phyloP scores from a whole-genome alignment of 2,888 invertebrate species.

The Agriopis leucophaearia region DNA sequence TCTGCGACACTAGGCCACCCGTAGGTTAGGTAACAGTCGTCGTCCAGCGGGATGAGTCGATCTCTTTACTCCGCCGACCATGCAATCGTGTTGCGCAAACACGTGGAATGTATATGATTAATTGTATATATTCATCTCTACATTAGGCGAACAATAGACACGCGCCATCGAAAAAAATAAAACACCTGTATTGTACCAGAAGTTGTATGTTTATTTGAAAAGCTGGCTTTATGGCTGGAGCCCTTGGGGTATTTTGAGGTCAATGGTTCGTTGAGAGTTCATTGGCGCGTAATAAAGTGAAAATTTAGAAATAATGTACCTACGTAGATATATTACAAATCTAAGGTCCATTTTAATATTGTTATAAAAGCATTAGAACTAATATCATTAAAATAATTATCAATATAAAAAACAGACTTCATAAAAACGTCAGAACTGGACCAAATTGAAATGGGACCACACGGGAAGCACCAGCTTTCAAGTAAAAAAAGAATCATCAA shows the following conservation, averaged over 20 bases:
- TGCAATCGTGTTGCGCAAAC: constrained; percentile 58
- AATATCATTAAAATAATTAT: too few species aligned
- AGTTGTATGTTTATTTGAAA: constrained; percentile 37
- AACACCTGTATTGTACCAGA: constrained; percentile 52
- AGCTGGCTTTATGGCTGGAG: constrained; percentile 36
- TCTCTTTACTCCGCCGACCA: constrained; percentile 57
- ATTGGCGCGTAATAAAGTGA: constrained; percentile 25
- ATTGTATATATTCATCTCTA: constrained; percentile 38
- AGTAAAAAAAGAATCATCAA: too few species aligned
- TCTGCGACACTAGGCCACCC: constrained; percentile 27
- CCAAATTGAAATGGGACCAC: too few species aligned
- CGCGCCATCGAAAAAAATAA: constrained; percentile 31
- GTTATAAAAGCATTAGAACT: too few species aligned
- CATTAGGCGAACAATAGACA: constrained; percentile 37
- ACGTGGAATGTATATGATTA: constrained; percentile 45
- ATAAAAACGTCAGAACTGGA: too few species aligned
- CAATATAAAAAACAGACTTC: too few species aligned
- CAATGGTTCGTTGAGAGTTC: constrained; percentile 50
- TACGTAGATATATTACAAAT: too few species aligned
- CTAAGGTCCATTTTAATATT: too few species aligned
- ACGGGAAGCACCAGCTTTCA: too few species aligned
- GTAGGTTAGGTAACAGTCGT: constrained; percentile 23
- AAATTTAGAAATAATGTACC: background rate
- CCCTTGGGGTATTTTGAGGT: constrained; percentile 53
- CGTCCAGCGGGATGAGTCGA: constrained; percentile 57